These are phyloP conservation scores for Chromis chromis DNA, from an alignment of 2,797 vertebrate species.

Conservation along the genomic window DNA sequence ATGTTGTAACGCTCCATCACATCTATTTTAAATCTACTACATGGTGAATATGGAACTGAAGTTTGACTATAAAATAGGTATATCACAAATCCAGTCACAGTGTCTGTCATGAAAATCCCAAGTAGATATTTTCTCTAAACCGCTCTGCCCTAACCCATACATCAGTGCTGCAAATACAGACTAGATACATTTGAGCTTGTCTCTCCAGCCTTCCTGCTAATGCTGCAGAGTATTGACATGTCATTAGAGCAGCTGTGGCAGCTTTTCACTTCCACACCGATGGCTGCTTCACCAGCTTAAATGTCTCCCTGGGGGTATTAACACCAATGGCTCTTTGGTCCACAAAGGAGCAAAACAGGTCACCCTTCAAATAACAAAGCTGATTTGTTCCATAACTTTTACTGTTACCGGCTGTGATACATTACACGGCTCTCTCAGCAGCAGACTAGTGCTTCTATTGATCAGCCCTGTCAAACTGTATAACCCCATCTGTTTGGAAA, in stretches of 20 bases:
- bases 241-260: constrained; percentile 49
- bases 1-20: no score
- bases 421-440: constrained; percentile 37
- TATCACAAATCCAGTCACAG: no score
- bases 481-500: constrained; percentile 33
- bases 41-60: no score
- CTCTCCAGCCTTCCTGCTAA: neutral
- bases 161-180: neutral
- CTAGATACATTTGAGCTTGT: neutral
- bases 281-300: constrained; percentile 42
- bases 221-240: constrained; percentile 1
- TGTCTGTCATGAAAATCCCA: no score
- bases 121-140: no score
- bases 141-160: neutral
- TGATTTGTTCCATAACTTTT: constrained; percentile 55
- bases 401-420: constrained; percentile 35
- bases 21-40: no score
- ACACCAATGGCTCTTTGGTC: constrained; percentile 24
- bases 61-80: no score
- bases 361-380: constrained; percentile 51
- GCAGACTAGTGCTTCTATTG: constrained; percentile 58
- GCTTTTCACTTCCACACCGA: constrained; percentile 49
- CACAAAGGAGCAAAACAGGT: constrained; percentile 41
- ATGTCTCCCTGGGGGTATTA: constrained; percentile 42
- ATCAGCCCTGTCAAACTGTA: constrained; percentile 53